phyloP scores from a whole-genome alignment of 2,888 invertebrate genomes.

The Choreutis nemorana region DNA sequence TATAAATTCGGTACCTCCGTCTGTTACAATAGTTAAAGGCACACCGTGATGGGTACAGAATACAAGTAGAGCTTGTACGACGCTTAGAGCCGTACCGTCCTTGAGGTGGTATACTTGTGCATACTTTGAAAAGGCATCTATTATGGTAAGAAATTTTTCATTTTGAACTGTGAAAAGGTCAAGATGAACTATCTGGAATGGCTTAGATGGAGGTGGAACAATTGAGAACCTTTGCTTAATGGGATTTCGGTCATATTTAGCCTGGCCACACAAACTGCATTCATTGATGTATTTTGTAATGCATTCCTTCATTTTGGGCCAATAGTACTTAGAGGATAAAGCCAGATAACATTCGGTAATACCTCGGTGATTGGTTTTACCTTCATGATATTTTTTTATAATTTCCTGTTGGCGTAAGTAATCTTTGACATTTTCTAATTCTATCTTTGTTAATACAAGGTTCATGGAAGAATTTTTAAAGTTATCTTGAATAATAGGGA shows the following conservation, averaged over 20 bases:
- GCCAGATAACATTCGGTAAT: slow-evolving; percentile 11
- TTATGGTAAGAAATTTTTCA: slow-evolving; percentile 7
- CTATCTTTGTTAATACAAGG: slow-evolving; percentile 11
- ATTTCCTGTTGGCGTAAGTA: slow-evolving; percentile 15
- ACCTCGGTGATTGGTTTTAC: slow-evolving; percentile 11
- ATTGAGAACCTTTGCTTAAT: slow-evolving; percentile 8
- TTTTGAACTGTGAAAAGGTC: slow-evolving; percentile 6
- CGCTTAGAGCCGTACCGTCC: background rate
- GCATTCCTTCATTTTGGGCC: slow-evolving; percentile 19
- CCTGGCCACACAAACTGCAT: slow-evolving; percentile 9
- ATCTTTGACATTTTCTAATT: slow-evolving; percentile 14
- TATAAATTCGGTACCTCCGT: no score
- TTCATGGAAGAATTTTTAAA: slow-evolving; percentile 16
- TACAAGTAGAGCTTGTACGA: background rate
- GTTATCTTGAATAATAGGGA: slow-evolving; percentile 13
- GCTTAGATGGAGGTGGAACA: slow-evolving; percentile 4
- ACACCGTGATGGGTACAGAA: no score
- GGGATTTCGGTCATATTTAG: slow-evolving; percentile 14
- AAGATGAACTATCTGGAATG: slow-evolving; percentile 5
- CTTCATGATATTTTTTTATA: slow-evolving; percentile 15
- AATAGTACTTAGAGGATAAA: slow-evolving; percentile 13
- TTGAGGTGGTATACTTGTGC: slow-evolving; percentile 5
- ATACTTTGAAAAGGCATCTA: slow-evolving; percentile 9
- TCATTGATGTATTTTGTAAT: no score
- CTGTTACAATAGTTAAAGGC: no score